These are phyloP conservation scores for Manis crassicaudata DNA, from an alignment of 2,797 vertebrate species.

Conservation along the genomic window DNA sequence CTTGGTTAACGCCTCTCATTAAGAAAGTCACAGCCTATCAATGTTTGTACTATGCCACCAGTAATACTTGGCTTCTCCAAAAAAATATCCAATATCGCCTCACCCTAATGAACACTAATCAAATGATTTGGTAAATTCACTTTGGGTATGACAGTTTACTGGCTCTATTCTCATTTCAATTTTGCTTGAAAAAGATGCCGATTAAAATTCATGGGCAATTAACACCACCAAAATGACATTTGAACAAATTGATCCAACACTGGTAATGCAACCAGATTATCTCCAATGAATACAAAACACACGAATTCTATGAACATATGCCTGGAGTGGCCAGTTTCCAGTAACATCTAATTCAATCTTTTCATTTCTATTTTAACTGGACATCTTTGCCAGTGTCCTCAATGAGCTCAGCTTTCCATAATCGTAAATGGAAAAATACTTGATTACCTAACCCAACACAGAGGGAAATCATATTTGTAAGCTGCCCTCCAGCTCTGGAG, in stretches of 20 bases:
- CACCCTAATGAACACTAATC: not conserved
- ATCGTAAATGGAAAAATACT: not conserved
- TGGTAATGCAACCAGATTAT: not conserved
- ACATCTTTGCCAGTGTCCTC: not conserved
- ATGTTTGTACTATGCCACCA: rapidly evolving
- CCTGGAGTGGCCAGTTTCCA: not conserved
- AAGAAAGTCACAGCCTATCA: not conserved
- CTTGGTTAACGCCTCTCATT: not conserved
- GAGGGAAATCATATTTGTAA: not conserved
- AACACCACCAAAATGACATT: not conserved
- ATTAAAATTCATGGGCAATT: not conserved
- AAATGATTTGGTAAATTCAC: not conserved
- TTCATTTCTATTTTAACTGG: not conserved
- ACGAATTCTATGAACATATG: not conserved
- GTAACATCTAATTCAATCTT: not conserved
- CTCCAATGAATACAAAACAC: not conserved
- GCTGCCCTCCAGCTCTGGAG: not conserved
- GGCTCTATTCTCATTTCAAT: not conserved
- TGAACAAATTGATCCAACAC: not conserved
- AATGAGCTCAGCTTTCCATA: not conserved
- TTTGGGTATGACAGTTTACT: not conserved
- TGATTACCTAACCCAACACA: not conserved
- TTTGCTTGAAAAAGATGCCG: not conserved
- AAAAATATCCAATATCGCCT: not conserved
- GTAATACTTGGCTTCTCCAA: not conserved